These are phyloP conservation scores for Ctenopoma multispine DNA, from an alignment of 2,797 vertebrate species.

Conservation along the genomic window DNA sequence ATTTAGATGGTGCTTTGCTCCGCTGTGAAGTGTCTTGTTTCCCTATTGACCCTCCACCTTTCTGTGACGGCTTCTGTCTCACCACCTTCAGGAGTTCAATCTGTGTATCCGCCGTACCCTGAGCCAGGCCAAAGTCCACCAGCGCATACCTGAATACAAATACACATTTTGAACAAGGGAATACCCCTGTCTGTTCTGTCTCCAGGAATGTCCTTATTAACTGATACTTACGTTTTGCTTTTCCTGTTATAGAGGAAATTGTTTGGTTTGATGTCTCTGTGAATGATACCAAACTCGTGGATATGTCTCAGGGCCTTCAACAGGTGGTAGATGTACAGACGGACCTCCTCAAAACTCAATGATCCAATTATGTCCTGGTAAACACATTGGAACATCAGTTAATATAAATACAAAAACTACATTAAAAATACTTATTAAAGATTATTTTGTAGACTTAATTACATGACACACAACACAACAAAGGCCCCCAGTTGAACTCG, in stretches of 20 bases:
- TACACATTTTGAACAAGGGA: slow-evolving; percentile 1
- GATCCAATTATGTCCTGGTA: slow-evolving; percentile 91
- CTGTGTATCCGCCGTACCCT: slow-evolving; percentile 93
- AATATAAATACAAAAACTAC: not conserved
- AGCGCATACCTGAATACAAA: slow-evolving; percentile 88
- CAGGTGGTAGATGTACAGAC: slow-evolving; percentile 94
- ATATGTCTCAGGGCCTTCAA: slow-evolving; percentile 93
- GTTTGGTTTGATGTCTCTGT: slow-evolving; percentile 92
- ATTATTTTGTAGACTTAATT: too few species aligned
- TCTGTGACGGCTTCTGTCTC: slow-evolving; percentile 83
- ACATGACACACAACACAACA: too few species aligned
- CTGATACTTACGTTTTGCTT: slow-evolving; percentile 90
- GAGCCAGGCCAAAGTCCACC: slow-evolving; percentile 97
- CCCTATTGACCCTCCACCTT: slow-evolving; percentile 85
- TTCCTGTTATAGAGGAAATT: slow-evolving; percentile 89
- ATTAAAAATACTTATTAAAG: not conserved
- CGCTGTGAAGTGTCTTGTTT: slow-evolving; percentile 75
- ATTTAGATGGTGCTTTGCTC: slow-evolving; percentile 73
- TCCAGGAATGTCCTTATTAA: too few species aligned
- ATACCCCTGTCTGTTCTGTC: too few species aligned
- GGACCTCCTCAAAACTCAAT: slow-evolving; percentile 93
- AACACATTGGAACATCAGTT: slow-evolving; percentile 42
- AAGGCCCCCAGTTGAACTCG: too few species aligned
- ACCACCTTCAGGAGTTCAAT: slow-evolving; percentile 94
- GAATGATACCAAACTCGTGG: slow-evolving; percentile 97